These are phyloP conservation scores for Sebastolobus altivelis DNA, from an alignment of 2,797 vertebrate genomes.

Conservation along the genomic window DNA sequence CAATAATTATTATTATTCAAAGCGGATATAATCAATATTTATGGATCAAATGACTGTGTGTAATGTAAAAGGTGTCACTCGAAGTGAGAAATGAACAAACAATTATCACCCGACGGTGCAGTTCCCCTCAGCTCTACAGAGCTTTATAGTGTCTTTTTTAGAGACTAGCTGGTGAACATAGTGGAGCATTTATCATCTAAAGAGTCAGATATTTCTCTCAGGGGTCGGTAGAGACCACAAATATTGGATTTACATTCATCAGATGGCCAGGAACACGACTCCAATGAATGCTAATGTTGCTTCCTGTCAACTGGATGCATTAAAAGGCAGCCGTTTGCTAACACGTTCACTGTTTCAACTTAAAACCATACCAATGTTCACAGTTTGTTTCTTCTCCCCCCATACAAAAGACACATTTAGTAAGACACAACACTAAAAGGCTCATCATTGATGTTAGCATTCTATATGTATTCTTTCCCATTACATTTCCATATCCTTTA, in stretches of 20 bases:
- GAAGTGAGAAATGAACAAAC: neutral
- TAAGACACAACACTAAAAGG: neutral
- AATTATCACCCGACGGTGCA: neutral
- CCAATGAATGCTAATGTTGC: neutral
- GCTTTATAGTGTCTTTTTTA: neutral
- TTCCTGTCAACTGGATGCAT: neutral
- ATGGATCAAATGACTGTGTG: neutral
- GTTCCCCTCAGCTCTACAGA: neutral
- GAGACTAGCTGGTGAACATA: neutral
- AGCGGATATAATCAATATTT: neutral
- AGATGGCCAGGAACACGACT: neutral
- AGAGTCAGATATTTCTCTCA: neutral
- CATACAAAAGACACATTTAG: neutral
- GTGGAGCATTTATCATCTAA: neutral
- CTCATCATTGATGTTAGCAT: neutral
- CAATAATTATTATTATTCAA: neutral
- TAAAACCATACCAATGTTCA: neutral
- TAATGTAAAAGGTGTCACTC: neutral
- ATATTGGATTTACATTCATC: neutral
- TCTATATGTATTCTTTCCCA: neutral
- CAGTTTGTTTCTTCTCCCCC: neutral
- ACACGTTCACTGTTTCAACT: neutral
- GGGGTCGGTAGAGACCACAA: neutral
- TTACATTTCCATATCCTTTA: neutral
- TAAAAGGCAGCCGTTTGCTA: neutral